Conservation (phyloP, 2,113 vertebrate species). For the Malurus elegans region DNA sequence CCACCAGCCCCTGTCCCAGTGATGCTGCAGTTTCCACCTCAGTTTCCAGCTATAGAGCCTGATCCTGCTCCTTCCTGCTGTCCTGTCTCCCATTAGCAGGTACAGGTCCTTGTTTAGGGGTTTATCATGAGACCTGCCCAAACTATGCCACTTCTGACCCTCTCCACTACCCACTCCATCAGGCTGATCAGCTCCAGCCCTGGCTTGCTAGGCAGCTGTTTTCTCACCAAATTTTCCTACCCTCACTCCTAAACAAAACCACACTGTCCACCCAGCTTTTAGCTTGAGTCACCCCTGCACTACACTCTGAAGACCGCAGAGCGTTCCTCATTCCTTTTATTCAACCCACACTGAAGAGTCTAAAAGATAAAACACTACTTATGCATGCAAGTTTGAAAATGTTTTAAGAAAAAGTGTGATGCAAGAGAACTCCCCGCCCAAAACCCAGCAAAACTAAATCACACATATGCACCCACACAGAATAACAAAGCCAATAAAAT, state of each 20-base stretch:
- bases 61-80: neutral
- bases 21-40: neutral
- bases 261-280: neutral
- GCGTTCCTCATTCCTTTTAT: neutral
- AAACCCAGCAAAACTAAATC: neutral
- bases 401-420: neutral
- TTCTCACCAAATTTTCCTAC: neutral
- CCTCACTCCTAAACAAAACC: fast-evolving
- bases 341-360: neutral
- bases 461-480: fast-evolving
- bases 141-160: neutral
- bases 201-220: neutral
- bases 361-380: neutral
- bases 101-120: neutral
- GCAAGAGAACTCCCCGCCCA: neutral
- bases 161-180: neutral
- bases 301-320: neutral
- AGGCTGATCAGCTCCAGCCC: neutral
- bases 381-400: neutral
- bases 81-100: neutral
- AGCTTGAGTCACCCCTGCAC: neutral
- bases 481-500: neutral
- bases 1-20: neutral
- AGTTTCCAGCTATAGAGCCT: neutral
- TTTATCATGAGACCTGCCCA: neutral